Evolutionary conservation across 1,140 invertebrate species (phyloP), one percentile per base, ranked within the genome.

Genomic region (Drosophila melanogaster): DNA sequence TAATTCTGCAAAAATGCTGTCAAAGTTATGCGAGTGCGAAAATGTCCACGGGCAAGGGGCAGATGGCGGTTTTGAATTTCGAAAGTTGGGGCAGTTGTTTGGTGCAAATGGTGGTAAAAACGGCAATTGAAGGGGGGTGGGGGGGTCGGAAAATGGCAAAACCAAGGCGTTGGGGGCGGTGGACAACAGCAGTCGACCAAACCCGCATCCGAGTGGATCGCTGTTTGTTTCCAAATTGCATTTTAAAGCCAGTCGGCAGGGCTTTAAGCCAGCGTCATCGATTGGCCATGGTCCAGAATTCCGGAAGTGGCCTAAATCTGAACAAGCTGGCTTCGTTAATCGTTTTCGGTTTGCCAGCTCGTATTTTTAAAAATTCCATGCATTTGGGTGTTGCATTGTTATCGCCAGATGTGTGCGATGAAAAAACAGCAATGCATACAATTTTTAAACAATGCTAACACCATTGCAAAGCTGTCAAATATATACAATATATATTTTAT

Each of bases 1-100:
- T 85, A 80, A 85, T 84, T 74, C 80, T 79, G 80, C 80, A 84
- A 79, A 85, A 84, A 85, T 84, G 61, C 81, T 74, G 81, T 86
- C 81, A 87, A 87, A 85, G 81, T 87, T 86, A 87, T 87, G 81
- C 75, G 69, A 87, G 83, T 86, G 83, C 81, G 81, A 85, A 85
- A 80, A 85, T 85, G 67, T 77, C 81, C 81, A 74, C 77, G 61
- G 77, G 72, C 81, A 40, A 26, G 46, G 59, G 57, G 74, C 44
- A 55, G 41, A 26, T 43, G 64, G 44, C 50, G 60, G 64, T 65
- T 65, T 67, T 65, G 59, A 44, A 38, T 51, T 50, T 64, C 24
- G 53, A 24, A 15, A 54, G 54, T 19, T 14, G 22, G 49, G 22
- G 46, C 41, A 19, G 15, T 10, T 43, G 15, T 10, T 43, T 43